phyloP scores from a whole-genome alignment of 2,113 vertebrate species.

The Antennarius striatus region DNA sequence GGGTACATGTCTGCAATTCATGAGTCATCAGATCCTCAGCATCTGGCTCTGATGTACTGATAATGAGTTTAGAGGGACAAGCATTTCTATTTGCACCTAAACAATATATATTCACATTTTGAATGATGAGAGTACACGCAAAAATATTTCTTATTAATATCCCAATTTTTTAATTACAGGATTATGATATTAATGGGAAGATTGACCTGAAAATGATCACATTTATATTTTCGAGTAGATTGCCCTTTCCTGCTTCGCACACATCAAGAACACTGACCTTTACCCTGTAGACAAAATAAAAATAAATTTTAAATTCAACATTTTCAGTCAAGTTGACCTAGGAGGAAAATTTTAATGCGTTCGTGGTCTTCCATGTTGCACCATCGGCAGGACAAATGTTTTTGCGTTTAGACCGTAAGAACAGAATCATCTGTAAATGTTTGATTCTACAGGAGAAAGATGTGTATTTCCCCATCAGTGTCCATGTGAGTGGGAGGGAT shows the following conservation, averaged over 20 bases:
- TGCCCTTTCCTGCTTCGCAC: background rate
- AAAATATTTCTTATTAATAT: too few species aligned
- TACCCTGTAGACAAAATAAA: background rate
- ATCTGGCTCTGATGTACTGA: too few species aligned
- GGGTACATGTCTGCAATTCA: too few species aligned
- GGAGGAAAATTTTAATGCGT: background rate
- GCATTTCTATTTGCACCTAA: too few species aligned
- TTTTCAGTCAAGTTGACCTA: background rate
- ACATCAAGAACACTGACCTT: background rate
- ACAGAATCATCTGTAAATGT: background rate
- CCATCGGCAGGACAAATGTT: background rate
- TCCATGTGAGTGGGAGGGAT: conserved; percentile 85
- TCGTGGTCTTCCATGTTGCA: background rate
- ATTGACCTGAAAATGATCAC: background rate
- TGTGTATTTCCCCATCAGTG: conserved; percentile 80
- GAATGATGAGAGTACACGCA: too few species aligned
- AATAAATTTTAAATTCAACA: too few species aligned
- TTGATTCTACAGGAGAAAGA: conserved; percentile 69
- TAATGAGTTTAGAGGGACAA: too few species aligned
- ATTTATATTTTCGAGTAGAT: background rate
- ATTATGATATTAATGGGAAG: background rate
- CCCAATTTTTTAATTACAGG: too few species aligned
- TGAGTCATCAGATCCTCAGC: too few species aligned
- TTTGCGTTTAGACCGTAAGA: background rate
- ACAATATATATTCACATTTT: too few species aligned